A percentile compares a stretch with the other conserved stretches of the same genome.
Evolutionary conservation across 53 echinoderm and acorn worm species (phyloP).

Genomic region (Zoroaster sp.): DNA sequence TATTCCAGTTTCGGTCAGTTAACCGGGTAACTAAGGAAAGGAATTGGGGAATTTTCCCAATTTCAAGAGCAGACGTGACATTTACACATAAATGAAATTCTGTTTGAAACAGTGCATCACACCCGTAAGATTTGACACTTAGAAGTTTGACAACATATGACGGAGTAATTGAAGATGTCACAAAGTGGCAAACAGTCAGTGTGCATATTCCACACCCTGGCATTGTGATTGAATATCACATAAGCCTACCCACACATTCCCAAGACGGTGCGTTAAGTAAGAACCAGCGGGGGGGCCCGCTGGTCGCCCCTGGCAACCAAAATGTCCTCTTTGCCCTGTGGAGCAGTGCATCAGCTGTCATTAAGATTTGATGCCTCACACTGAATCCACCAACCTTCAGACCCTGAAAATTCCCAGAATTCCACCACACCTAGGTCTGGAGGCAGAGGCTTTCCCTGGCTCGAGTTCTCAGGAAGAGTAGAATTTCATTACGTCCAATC

Average conservation of each 20-base stretch:
- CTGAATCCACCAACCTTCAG: not conserved
- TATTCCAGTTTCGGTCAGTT: no score
- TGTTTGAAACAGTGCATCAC: not conserved
- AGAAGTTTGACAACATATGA: not conserved
- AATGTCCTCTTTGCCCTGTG: not conserved
- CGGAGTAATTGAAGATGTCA: not conserved
- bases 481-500: not conserved
- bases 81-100: no score
- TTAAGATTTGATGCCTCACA: not conserved
- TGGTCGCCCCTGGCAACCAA: constrained; percentile 6
- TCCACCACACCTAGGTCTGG: not conserved
- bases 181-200: not conserved
- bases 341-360: not conserved
- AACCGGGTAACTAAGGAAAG: not conserved
- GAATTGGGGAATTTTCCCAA: no score
- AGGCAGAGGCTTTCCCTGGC: not conserved
- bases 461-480: not conserved
- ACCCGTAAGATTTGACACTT: not conserved
- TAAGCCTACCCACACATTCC: not conserved
- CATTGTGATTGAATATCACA: not conserved
- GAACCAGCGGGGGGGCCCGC: not conserved
- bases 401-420: constrained; percentile 14
- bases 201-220: not conserved
- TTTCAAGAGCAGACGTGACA: no score
- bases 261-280: not conserved